Conservation (phyloP, 2,113 vertebrate species). For the Synchiropus splendidus region DNA sequence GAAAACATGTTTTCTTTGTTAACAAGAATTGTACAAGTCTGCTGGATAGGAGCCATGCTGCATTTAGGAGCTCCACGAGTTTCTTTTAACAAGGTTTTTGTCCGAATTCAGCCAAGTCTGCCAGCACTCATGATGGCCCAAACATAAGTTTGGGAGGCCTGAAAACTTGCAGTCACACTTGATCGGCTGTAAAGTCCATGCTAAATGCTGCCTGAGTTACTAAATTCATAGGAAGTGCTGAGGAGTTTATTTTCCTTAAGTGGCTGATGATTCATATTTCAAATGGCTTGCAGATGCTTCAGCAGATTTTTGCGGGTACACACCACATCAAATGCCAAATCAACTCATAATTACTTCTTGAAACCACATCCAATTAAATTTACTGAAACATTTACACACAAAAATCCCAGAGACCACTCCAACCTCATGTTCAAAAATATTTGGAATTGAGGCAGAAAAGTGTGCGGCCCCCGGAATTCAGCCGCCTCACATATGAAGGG, state of each 20-base stretch:
- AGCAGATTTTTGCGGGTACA: conserved; percentile 22
- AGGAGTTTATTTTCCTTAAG: conserved; percentile 34
- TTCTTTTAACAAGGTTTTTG: conserved; percentile 8
- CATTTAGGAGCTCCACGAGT: conserved; percentile 11
- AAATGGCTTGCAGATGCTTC: conserved; percentile 47
- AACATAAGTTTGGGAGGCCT: conserved; percentile 8
- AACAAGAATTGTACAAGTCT: conserved; percentile 14
- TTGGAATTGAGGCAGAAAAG: too few species aligned
- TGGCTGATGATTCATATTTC: conserved; percentile 45
- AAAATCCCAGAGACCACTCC: conserved; percentile 10
- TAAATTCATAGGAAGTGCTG: conserved; percentile 44
- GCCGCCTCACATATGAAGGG: too few species aligned
- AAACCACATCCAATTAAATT: conserved; percentile 36
- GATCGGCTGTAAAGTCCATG: conserved; percentile 1
- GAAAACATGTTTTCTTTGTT: conserved; percentile 24
- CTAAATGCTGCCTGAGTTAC: conserved; percentile 27
- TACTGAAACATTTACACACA: conserved; percentile 25
- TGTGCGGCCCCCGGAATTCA: too few species aligned
- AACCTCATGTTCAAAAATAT: background rate
- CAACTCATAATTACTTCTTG: conserved; percentile 26
- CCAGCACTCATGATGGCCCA: conserved; percentile 21
- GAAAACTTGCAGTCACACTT: conserved; percentile 17
- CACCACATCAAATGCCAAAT: conserved; percentile 25
- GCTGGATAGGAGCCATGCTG: conserved; percentile 14
- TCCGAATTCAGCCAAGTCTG: conserved; percentile 16